Evolutionary conservation across 2,888 invertebrate genomes (phyloP).

Genomic region (Ochlodes sylvanus): DNA sequence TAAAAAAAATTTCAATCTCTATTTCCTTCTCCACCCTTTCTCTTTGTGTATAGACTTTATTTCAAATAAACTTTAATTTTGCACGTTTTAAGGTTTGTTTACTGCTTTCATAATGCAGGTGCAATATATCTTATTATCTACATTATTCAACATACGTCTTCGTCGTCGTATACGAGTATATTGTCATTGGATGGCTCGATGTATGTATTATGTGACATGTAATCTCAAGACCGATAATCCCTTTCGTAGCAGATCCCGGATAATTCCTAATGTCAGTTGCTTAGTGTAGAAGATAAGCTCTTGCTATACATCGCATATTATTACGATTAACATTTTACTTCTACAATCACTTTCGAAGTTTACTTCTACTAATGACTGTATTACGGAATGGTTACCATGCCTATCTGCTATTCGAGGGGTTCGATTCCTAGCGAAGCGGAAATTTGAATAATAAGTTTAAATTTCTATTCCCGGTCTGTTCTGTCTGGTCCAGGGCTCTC

Average conservation of each 20-base stretch:
- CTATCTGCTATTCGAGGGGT: too few species aligned
- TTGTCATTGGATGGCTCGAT: constrained; percentile 16
- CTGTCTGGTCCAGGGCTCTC: too few species aligned
- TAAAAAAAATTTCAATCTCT: too few species aligned
- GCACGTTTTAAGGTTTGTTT: too few species aligned
- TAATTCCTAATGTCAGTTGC: constrained; percentile 43
- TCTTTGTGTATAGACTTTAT: too few species aligned
- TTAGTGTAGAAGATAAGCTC: constrained; percentile 34
- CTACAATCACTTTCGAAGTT: constrained; percentile 36
- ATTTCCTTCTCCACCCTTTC: too few species aligned
- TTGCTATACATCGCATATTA: constrained; percentile 39
- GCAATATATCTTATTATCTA: neutral
- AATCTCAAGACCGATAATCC: constrained; percentile 40
- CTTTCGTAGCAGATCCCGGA: constrained; percentile 38
- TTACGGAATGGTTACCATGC: too few species aligned
- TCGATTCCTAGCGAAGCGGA: too few species aligned
- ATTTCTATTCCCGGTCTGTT: too few species aligned
- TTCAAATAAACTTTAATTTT: too few species aligned
- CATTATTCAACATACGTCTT: neutral
- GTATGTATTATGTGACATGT: constrained; percentile 36
- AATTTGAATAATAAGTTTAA: too few species aligned
- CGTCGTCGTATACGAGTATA: neutral
- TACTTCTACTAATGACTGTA: neutral
- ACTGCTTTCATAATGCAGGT: too few species aligned
- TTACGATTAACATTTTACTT: constrained; percentile 51